Conservation (phyloP, 92 coral and sea anemone genomes). For the Parazoanthus swiftii region DNA sequence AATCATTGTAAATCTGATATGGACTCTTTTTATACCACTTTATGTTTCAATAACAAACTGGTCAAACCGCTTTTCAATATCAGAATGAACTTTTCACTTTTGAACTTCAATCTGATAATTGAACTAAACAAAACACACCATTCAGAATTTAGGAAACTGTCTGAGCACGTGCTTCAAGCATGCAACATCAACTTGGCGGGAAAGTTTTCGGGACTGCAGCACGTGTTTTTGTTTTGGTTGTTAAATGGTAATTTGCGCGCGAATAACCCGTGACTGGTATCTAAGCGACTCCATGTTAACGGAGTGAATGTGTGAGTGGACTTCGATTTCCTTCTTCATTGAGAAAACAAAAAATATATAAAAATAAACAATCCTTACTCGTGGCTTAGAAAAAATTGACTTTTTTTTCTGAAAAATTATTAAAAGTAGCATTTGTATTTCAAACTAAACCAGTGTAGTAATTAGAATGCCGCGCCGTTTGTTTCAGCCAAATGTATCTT, state of each 20-base stretch:
- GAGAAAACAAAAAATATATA: not conserved
- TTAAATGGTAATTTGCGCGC: slow-evolving; percentile 16
- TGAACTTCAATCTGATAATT: slow-evolving; percentile 19
- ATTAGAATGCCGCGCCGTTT: no score
- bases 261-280: slow-evolving; percentile 43
- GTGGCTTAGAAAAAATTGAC: not conserved
- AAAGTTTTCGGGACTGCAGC: not conserved
- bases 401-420: no score
- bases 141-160: not conserved
- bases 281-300: not conserved
- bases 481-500: no score
- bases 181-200: slow-evolving; percentile 32
- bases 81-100: slow-evolving; percentile 30
- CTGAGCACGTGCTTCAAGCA: slow-evolving; percentile 23
- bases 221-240: slow-evolving; percentile 39
- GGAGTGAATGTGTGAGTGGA: slow-evolving; percentile 30
- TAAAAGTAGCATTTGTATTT: no score
- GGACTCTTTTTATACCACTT: slow-evolving; percentile 1
- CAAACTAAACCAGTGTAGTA: no score
- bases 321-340: not conserved
- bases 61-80: slow-evolving; percentile 34
- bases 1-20: not conserved
- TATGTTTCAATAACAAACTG: not conserved
- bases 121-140: not conserved
- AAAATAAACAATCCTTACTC: no score